Evolutionary conservation across 2,888 invertebrate species (phyloP).

Genomic region (Schizotus pectinicornis): DNA sequence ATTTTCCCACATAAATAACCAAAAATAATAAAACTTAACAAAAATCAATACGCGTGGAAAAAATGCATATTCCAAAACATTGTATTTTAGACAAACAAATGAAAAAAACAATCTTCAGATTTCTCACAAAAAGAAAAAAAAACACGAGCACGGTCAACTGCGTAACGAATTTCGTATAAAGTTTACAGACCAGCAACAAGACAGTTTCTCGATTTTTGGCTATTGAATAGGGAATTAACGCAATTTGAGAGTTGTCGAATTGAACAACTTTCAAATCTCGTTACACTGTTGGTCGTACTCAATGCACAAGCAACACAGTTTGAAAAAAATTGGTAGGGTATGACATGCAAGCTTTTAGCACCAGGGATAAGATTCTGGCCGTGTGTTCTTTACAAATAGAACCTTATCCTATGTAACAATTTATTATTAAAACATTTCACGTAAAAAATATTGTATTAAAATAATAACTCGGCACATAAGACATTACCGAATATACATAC

Average conservation of each 20-base stretch:
- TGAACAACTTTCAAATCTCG: too few relatives aligned
- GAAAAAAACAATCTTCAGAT: constrained; percentile 10
- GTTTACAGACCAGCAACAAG: too few relatives aligned
- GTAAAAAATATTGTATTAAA: constrained; percentile 28
- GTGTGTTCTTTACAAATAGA: constrained; percentile 15
- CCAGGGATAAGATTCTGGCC: constrained; percentile 35
- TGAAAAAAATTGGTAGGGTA: constrained; percentile 18
- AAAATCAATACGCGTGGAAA: neutral
- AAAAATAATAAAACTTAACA: constrained; percentile 20
- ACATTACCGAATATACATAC: constrained; percentile 36
- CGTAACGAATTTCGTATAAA: too few relatives aligned
- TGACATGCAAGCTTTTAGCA: constrained; percentile 34
- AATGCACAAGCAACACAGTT: constrained; percentile 24
- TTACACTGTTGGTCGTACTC: neutral
- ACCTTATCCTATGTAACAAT: constrained; percentile 30
- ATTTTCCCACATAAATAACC: constrained; percentile 11
- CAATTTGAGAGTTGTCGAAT: too few relatives aligned
- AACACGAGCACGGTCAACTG: too few relatives aligned
- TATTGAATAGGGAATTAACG: too few relatives aligned
- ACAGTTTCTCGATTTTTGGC: too few relatives aligned
- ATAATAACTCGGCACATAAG: constrained; percentile 28
- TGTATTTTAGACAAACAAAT: neutral
- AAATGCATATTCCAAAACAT: too few relatives aligned
- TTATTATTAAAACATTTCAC: constrained; percentile 19
- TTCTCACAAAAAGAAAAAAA: constrained; percentile 11